Evolutionary conservation across 2,797 vertebrate species (phyloP).

Genomic region (Sphenodon punctatus): DNA sequence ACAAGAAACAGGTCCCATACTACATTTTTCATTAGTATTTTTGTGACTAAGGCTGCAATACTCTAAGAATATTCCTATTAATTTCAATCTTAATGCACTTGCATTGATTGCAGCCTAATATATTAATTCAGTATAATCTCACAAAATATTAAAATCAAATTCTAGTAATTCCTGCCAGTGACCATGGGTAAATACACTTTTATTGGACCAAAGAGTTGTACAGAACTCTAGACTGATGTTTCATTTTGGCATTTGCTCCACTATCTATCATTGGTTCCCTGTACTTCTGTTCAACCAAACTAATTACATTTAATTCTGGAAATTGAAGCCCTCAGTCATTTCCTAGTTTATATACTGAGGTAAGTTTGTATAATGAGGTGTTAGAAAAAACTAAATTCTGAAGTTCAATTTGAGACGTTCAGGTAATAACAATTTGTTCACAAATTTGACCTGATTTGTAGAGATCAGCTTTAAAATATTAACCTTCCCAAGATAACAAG

Average conservation of each 20-base stretch:
- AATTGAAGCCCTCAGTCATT: not conserved
- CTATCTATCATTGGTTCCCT: not conserved
- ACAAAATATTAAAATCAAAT: not conserved
- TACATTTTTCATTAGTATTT: not conserved
- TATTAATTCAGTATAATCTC: not conserved
- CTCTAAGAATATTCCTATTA: too few relatives aligned
- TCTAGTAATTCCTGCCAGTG: not conserved
- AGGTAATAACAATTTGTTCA: not conserved
- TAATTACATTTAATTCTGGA: not conserved
- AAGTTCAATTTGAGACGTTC: not conserved
- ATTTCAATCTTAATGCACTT: too few relatives aligned
- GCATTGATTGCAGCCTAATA: too few relatives aligned
- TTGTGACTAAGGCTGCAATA: not conserved
- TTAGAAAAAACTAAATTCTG: not conserved
- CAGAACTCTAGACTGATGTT: not conserved
- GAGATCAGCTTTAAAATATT: constrained; percentile 7
- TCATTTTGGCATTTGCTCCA: not conserved
- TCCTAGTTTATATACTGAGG: too few relatives aligned
- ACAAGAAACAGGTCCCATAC: not conserved
- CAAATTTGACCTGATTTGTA: not conserved
- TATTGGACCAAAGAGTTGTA: not conserved
- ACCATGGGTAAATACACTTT: not conserved
- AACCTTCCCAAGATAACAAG: not conserved
- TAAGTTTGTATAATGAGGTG: not conserved
- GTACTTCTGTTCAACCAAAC: not conserved